Conservation (phyloP, 2,888 invertebrate genomes). For the Limnephilus marmoratus region DNA sequence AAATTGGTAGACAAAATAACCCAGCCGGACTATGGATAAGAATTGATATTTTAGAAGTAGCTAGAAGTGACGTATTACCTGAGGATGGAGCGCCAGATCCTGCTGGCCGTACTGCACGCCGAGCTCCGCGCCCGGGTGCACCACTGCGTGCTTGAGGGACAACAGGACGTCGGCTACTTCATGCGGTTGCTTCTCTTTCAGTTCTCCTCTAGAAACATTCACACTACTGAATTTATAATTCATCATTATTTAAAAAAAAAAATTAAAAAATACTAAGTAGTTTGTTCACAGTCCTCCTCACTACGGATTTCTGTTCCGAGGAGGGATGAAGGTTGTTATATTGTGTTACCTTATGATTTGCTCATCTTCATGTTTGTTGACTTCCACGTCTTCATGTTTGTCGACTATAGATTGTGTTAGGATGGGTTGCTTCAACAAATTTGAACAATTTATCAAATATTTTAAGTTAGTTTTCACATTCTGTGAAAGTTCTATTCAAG, state of each 20-base stretch:
- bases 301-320: too few relatives aligned
- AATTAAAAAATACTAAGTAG: too few relatives aligned
- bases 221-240: not conserved
- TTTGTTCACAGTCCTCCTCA: too few relatives aligned
- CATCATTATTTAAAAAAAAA: not conserved
- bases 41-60: not conserved
- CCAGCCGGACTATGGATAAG: not conserved
- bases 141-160: constrained; percentile 91
- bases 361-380: too few relatives aligned
- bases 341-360: too few relatives aligned
- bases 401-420: too few relatives aligned
- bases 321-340: too few relatives aligned
- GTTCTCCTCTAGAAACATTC: constrained; percentile 59
- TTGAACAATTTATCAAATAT: too few relatives aligned
- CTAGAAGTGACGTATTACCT: constrained; percentile 31
- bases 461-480: too few relatives aligned
- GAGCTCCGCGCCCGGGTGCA: constrained; percentile 83
- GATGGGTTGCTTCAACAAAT: too few relatives aligned
- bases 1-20: not conserved
- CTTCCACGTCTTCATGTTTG: too few relatives aligned
- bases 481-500: too few relatives aligned
- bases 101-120: constrained; percentile 78
- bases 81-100: constrained; percentile 68
- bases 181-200: constrained; percentile 68
- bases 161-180: constrained; percentile 93